These are phyloP conservation scores for Heliconius nattereri DNA, from an alignment of 1,140 invertebrate genomes.

Conservation along the genomic window DNA sequence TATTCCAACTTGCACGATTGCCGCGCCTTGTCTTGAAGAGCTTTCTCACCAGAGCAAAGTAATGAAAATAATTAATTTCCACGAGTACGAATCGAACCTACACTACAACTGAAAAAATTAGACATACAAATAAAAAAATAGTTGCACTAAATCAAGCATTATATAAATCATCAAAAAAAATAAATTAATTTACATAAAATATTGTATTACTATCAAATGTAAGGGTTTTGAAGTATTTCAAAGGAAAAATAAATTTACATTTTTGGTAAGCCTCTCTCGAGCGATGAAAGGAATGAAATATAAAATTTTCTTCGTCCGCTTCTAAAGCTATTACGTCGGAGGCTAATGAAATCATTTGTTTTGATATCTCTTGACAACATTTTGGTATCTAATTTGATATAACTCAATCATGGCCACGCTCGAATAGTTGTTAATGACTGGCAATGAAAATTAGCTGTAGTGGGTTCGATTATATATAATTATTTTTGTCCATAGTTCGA, in stretches of 20 bases:
- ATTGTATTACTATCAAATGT: background rate
- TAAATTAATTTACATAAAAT: background rate
- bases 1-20: no score
- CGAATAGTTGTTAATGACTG: background rate
- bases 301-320: background rate
- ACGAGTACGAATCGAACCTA: no score
- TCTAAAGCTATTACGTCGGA: background rate
- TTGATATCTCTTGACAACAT: conserved; percentile 14
- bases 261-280: conserved; percentile 1
- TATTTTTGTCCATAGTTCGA: no score
- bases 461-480: no score
- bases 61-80: no score
- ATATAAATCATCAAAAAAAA: background rate
- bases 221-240: background rate
- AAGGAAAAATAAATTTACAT: background rate
- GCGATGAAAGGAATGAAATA: conserved; percentile 6
- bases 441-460: background rate
- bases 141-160: no score
- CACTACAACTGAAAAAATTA: no score
- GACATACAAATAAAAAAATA: no score
- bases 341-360: conserved; percentile 14
- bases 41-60: no score
- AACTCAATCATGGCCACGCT: background rate
- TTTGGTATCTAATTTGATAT: background rate
- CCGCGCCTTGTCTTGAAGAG: no score